Percentiles rank a stretch among this genome's conserved stretches.
phyloP scores from a whole-genome alignment of 2,113 vertebrate genomes.

The Glareola pratincola region DNA sequence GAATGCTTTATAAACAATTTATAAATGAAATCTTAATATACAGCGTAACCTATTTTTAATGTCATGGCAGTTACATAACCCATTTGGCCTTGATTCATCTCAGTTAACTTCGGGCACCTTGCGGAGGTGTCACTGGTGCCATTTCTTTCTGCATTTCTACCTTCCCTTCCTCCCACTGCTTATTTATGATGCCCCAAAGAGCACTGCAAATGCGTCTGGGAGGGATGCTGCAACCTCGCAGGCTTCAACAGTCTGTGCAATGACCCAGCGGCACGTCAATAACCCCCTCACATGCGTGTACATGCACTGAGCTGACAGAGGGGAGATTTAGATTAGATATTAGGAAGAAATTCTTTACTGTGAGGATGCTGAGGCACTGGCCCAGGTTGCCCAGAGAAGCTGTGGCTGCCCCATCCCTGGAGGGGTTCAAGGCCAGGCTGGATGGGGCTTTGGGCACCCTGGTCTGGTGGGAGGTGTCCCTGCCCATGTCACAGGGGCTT shows the following conservation, averaged over 20 bases:
- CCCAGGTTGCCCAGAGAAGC: background rate
- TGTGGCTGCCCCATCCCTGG: background rate
- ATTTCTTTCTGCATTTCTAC: background rate
- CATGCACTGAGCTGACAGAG: background rate
- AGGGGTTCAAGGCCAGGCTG: background rate
- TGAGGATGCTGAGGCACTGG: background rate
- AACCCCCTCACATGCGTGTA: rapidly evolving
- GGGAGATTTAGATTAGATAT: background rate
- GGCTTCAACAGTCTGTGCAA: background rate
- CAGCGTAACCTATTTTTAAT: conserved; percentile 29
- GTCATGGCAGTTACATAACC: background rate
- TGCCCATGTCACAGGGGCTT: no score
- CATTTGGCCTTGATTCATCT: conserved; percentile 20
- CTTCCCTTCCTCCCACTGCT: background rate
- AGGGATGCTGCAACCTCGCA: background rate
- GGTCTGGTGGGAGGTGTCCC: background rate
- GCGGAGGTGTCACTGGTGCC: background rate
- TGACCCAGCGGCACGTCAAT: background rate
- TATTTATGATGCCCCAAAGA: background rate
- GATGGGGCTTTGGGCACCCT: background rate
- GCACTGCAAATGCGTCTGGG: background rate
- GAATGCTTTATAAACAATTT: conserved; percentile 52
- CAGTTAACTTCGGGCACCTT: background rate
- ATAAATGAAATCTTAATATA: conserved; percentile 48
- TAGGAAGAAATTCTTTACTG: background rate